Conservation (phyloP, 2,113 vertebrate genomes). For the Tamias sibiricus region DNA sequence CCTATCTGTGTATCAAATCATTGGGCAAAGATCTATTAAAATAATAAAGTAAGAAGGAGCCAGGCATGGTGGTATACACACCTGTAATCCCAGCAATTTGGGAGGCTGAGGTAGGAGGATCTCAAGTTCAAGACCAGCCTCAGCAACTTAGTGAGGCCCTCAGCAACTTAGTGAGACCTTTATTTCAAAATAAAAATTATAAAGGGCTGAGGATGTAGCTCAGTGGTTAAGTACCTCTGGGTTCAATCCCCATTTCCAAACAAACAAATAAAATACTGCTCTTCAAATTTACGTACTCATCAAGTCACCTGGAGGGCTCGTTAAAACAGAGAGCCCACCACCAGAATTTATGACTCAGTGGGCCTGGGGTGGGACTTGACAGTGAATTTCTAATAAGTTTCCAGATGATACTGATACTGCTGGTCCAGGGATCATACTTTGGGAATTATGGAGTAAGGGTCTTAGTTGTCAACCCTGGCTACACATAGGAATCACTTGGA, state of each 20-base stretch:
- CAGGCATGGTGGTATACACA: too few relatives aligned
- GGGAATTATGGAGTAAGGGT: neutral
- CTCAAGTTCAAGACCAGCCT: too few relatives aligned
- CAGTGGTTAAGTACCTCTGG: too few relatives aligned
- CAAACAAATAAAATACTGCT: neutral
- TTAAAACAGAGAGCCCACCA: neutral
- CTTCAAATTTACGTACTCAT: conserved; percentile 29
- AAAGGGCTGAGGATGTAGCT: too few relatives aligned
- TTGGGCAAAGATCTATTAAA: conserved; percentile 12
- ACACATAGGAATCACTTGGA: neutral
- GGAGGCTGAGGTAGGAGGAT: too few relatives aligned
- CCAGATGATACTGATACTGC: neutral
- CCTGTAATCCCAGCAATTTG: too few relatives aligned
- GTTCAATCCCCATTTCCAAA: too few relatives aligned
- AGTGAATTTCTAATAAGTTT: conserved; percentile 35
- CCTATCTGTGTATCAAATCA: neutral
- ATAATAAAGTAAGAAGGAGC: too few relatives aligned
- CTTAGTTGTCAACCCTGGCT: conserved; percentile 28
- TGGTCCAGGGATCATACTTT: neutral
- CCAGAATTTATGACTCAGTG: conserved; percentile 19
- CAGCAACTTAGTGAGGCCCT: too few relatives aligned
- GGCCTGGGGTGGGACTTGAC: neutral
- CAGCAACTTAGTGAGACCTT: too few relatives aligned
- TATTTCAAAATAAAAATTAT: too few relatives aligned
- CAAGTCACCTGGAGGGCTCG: neutral